Evolutionary conservation across 2,113 vertebrate genomes (phyloP), one percentile per base, ranked within the genome.

Genomic region (Hepsetus odoe): DNA sequence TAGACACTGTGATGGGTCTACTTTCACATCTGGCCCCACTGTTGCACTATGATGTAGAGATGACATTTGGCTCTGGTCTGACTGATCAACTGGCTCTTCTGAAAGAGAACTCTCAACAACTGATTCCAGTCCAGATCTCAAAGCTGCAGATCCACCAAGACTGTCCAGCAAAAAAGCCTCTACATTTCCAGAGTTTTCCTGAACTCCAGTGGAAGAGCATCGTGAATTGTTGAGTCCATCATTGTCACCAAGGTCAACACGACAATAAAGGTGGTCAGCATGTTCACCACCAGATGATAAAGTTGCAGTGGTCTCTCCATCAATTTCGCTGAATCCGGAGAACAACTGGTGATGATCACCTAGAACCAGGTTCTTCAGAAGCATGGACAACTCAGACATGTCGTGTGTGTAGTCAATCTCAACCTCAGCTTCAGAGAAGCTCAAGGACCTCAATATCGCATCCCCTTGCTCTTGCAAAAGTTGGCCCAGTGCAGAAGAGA

Each of bases 401-500:
- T 14, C 44, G 14, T 56, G 56, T 20, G 53, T 18, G 33, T 76
- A 64, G 18, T n/a, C 22, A 1, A 79, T 44, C 61, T 85, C 82
- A 20, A 84, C 24, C 35, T 79, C 70, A 10, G 28, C 42, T 51
- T 75, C 85, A 42, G 73, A 64, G 67, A 67, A 82, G 33, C 6
- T 12, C 4, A 82, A 70, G 13, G 79, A 72, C 38, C 79, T 80
- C 5, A 80, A 76, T 9, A 70, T 83, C 26, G 83, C 5, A 5
- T 85, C 79, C 56, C 30, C 51, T 24, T 62, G 30, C 6, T 38
- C 61, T 9, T 49, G 14, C 20, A 55, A 3, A 44, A 22, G 28
- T n/a, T n/a, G 53, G 4, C 2, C 18, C 66, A n/a, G 14, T 18
- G 18, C 32, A 42, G 28, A 18, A 30, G 58, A 42, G 33, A 9